phyloP scores from a whole-genome alignment of 2,888 invertebrate genomes.

The Drosophila histrio region DNA sequence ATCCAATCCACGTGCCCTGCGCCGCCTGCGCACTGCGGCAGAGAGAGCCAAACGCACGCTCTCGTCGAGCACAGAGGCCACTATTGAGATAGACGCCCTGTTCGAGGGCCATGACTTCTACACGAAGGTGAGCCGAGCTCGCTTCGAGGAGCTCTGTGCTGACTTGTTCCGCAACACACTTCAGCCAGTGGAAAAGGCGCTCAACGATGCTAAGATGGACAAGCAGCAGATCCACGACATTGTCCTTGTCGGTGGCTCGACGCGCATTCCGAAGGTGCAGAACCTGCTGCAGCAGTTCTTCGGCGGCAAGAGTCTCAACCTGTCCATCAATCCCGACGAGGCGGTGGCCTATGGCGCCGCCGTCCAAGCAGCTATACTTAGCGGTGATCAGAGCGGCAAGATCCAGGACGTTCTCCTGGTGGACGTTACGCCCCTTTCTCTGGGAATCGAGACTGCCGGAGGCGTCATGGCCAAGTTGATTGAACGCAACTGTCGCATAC shows the following conservation, averaged over 20 bases:
- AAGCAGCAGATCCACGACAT: conserved; percentile 91
- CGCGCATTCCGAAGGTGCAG: conserved; percentile 92
- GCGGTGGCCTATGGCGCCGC: conserved; percentile 92
- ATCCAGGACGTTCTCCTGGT: conserved; percentile 90
- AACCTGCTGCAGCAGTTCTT: conserved; percentile 90
- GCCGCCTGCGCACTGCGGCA: conserved; percentile 91
- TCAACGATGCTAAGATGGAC: conserved; percentile 91
- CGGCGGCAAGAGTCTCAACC: conserved; percentile 89
- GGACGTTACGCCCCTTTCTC: conserved; percentile 88
- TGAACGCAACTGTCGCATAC: conserved; percentile 89
- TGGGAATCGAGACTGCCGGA: conserved; percentile 91
- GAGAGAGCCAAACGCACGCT: conserved; percentile 91
- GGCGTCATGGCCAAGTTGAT: conserved; percentile 91
- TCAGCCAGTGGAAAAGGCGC: conserved; percentile 91
- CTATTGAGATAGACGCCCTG: conserved; percentile 90
- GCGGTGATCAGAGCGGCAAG: conserved; percentile 88
- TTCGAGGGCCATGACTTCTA: conserved; percentile 90
- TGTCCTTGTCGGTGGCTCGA: conserved; percentile 92
- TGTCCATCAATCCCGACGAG: conserved; percentile 92
- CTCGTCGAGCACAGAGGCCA: conserved; percentile 90
- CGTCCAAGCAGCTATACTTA: conserved; percentile 89
- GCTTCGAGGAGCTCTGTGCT: conserved; percentile 91
- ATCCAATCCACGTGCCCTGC: conserved; percentile 87
- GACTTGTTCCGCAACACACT: conserved; percentile 90
- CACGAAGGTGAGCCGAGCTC: conserved; percentile 89